A percentile compares a stretch with the other conserved stretches of the same genome.
phyloP scores from a whole-genome alignment of 1,140 invertebrate genomes.

The Rhagoletis zephyria region DNA sequence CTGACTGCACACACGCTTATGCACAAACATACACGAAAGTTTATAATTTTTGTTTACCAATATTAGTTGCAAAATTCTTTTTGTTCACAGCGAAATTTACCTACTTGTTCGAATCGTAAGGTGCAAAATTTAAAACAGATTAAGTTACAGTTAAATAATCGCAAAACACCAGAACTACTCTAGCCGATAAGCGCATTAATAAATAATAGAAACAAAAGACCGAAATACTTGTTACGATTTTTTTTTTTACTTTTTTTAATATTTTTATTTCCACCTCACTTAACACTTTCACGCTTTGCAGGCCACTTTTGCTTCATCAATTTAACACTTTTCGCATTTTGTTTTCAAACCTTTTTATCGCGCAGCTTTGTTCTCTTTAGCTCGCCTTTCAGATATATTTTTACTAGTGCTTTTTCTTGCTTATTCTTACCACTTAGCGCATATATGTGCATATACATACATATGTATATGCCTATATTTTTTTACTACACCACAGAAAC shows the following conservation, averaged over 20 bases:
- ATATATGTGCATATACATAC: neutral
- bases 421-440: constrained; percentile 10
- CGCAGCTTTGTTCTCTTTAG: constrained; percentile 20
- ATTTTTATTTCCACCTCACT: neutral
- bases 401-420: neutral
- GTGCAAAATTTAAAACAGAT: too few species aligned
- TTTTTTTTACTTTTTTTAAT: neutral
- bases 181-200: neutral
- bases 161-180: neutral
- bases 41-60: too few species aligned
- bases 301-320: neutral
- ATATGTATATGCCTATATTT: neutral
- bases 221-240: neutral
- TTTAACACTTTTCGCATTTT: constrained; percentile 18
- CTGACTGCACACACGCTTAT: neutral
- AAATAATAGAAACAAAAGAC: neutral
- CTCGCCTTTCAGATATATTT: constrained; percentile 19
- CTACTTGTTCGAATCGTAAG: too few species aligned
- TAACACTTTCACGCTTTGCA: neutral
- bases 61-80: too few species aligned
- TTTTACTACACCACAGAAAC: neutral
- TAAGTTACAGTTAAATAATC: neutral
- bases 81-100: too few species aligned
- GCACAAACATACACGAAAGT: neutral
- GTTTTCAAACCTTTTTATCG: constrained; percentile 9